phyloP scores from a whole-genome alignment of 2,888 invertebrate species.

The Aporophyla lueneburgensis region DNA sequence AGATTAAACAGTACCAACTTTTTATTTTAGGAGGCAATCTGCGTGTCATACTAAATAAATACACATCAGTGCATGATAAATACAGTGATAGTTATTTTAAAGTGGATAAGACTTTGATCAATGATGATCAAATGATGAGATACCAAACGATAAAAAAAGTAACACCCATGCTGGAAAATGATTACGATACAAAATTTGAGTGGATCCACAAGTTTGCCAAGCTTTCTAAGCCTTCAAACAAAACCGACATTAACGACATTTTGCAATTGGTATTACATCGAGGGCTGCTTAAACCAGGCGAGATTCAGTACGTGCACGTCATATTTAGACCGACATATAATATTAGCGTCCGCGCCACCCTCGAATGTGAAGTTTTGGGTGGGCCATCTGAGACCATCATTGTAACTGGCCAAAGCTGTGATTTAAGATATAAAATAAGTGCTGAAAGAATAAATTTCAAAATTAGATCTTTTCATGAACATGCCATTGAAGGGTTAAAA shows the following conservation, averaged over 20 bases:
- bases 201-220: constrained; percentile 82
- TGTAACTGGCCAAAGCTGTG: constrained; percentile 89
- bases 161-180: constrained; percentile 79
- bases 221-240: constrained; percentile 60
- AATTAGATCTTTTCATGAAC: constrained; percentile 86
- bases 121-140: constrained; percentile 66
- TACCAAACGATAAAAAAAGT: constrained; percentile 75
- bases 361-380: constrained; percentile 90
- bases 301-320: constrained; percentile 86
- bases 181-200: constrained; percentile 76
- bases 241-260: constrained; percentile 79
- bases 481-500: constrained; percentile 78
- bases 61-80: constrained; percentile 60
- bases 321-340: constrained; percentile 86
- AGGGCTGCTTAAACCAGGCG: constrained; percentile 88
- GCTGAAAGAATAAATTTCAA: constrained; percentile 83
- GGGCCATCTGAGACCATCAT: constrained; percentile 89
- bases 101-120: constrained; percentile 20
- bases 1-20: not conserved
- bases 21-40: constrained; percentile 67
- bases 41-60: constrained; percentile 65
- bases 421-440: constrained; percentile 88
- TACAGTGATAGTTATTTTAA: constrained; percentile 52
- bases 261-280: constrained; percentile 86
- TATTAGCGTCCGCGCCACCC: constrained; percentile 83